Evolutionary conservation across 2,797 vertebrate genomes (phyloP), one percentile per base, ranked within the genome.

Genomic region (Silurus aristotelis): DNA sequence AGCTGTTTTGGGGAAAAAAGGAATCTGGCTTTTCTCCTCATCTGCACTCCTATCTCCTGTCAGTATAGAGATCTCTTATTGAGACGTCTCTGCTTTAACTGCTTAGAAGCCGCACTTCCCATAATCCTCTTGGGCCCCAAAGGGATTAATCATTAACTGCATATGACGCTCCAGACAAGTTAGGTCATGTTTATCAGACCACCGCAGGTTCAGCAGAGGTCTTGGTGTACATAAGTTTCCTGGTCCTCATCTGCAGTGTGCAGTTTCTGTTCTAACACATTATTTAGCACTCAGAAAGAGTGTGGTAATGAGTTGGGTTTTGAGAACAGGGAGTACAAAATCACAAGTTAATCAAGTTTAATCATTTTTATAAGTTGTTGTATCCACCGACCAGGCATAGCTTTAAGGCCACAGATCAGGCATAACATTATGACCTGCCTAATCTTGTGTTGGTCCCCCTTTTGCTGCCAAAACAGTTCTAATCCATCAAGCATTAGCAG

Each of bases 1-100:
- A 95, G 93, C 91, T 92, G 94, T 94, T 92, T 90, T 76, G 72
- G 46, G 90, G 90, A 83, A 85, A 89, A 89, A 88, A 83, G 58
- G 86, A 82, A 52, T 48, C 76, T 84, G 85, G 83, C 87, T 88
- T 84, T 83, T 86, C 82, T 70, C 60, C 48, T 84, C 72, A 87
- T 87, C 80, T 56, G 77, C 82, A 75, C 31, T 85, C 76, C 64
- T 68, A 60, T 86, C 83, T 81, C 75, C 87, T 68, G 79, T 64
- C 88, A 83, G 48, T n/a, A 22, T 64, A 82, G 77, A 48, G 84
- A 80, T 75, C 67, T 58, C 76, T 83, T 83, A 83, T 87, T 87
- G 76, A 83, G 85, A 89, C 63, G 66, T 85, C 75, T 86, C 63
- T 5, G 73, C 75, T 75, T 88, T 83, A 80, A 81, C 84, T 80